Percentiles rank a stretch among this genome's conserved stretches.
Evolutionary conservation across 2,888 invertebrate species (phyloP).

Genomic region (Carpatolechia fugitivella): DNA sequence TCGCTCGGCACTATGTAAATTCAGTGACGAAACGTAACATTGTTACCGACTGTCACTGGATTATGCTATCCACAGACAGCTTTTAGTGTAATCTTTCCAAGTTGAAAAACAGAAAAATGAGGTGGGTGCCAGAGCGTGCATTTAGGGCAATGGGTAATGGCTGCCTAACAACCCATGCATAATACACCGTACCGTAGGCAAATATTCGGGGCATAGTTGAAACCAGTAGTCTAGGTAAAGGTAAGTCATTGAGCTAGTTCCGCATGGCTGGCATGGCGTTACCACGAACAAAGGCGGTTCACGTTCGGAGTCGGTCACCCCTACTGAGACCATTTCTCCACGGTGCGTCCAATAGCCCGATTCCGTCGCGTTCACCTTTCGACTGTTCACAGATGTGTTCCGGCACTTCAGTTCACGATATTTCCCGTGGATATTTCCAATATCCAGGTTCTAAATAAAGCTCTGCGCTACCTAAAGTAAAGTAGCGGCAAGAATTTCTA

Average conservation of each 20-base stretch:
- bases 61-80: conserved; percentile 45
- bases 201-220: background rate
- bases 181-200: background rate
- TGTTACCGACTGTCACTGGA: conserved; percentile 54
- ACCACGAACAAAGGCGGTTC: conserved; percentile 36
- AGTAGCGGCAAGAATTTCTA: no score
- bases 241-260: conserved; percentile 36
- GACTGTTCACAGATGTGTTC: conserved; percentile 34
- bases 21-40: conserved; percentile 52
- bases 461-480: no score
- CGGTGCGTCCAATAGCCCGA: conserved; percentile 31
- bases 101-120: conserved; percentile 31
- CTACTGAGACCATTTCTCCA: conserved; percentile 38
- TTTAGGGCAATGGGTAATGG: conserved; percentile 38
- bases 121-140: conserved; percentile 36
- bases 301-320: conserved; percentile 45
- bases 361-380: conserved; percentile 28
- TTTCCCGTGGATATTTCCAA: conserved; percentile 39
- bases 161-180: conserved; percentile 12
- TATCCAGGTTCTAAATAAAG: no score
- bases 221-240: conserved; percentile 2
- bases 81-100: conserved; percentile 35
- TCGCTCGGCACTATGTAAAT: conserved; percentile 59
- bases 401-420: no score
- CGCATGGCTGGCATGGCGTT: conserved; percentile 36